phyloP scores from a whole-genome alignment of 2,113 vertebrate genomes.

The Pardalotus punctatus region DNA sequence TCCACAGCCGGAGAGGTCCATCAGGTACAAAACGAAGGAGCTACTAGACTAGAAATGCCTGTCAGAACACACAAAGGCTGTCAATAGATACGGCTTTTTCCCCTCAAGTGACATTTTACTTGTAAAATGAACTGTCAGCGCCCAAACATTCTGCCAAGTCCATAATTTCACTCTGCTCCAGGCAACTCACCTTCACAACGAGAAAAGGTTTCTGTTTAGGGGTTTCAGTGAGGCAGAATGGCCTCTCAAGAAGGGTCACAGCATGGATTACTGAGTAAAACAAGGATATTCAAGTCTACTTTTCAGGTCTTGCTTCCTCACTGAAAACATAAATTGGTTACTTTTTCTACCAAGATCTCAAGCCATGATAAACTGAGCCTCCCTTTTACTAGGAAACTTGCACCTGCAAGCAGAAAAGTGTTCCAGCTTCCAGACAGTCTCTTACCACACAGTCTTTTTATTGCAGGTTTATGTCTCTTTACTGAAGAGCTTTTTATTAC shows the following conservation, averaged over 20 bases:
- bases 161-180: not conserved
- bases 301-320: not conserved
- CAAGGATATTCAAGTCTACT: not conserved
- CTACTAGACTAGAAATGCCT: constrained; percentile 33
- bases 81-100: constrained; percentile 24
- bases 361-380: not conserved
- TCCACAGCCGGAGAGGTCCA: constrained; percentile 29
- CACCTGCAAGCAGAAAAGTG: not conserved
- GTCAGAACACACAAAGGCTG: constrained; percentile 58
- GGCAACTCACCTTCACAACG: not conserved
- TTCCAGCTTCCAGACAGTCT: not conserved
- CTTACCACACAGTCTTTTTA: not conserved
- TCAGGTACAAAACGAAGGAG: constrained; percentile 34
- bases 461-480: not conserved
- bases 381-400: not conserved
- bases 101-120: constrained; percentile 41
- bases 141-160: not conserved
- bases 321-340: not conserved
- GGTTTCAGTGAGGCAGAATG: not conserved
- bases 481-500: not conserved
- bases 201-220: not conserved
- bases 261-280: not conserved
- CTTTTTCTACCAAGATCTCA: not conserved
- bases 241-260: not conserved
- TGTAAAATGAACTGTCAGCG: constrained; percentile 9